Base-by-base conservation (phyloP, 2,888 invertebrate species). In the Oscheius sp. region DNA sequence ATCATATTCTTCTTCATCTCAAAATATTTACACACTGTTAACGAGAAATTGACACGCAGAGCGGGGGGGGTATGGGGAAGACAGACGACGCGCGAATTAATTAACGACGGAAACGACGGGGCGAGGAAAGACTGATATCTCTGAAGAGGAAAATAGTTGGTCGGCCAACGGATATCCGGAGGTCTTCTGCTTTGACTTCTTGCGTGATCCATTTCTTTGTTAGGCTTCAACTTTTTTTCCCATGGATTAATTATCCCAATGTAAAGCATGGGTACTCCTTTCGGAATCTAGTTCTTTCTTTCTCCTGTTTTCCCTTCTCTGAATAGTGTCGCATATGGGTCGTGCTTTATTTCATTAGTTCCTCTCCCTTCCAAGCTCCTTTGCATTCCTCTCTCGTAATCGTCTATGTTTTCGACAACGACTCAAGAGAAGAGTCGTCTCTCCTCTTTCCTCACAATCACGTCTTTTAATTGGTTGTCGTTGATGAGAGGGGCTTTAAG, bases 31-130 rank as follows among this genome's bases (percentile, higher is more conserved):
- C 36, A 41, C n/a, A 41, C 41, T 17, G 47, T 62, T 62, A 49
- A 62, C 47, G 62, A 62, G 47, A 62, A 62, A 62, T 62, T 62
- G 62, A 62, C 62, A 62, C 62, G 62, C 62, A 45, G 47, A 2
- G 20, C 30, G 28, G 45, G 17, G 30, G 24, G 26, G 61, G 30
- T 20, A n/a, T n/a, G n/a, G n/a, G n/a, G n/a, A 59, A 59, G 59
- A 59, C 59, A 44, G 59, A 59, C 59, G 59, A 59, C 41, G n/a
- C n/a, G 54, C 59, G 59, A 9, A 59, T 59, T 59, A 59, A 59
- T 59, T 59, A 59, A 41, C 28, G 44, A 32, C 54, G 54, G 54
- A 54, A 51, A 51, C 26, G 51, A 32, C n/a, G 57, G n/a, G n/a
- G n/a, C n/a, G n/a, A n/a, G n/a, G n/a, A n/a, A n/a, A n/a, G n/a